Base-by-base conservation (phyloP, 2,888 invertebrate species). In the Epirrhoe alternata region DNA sequence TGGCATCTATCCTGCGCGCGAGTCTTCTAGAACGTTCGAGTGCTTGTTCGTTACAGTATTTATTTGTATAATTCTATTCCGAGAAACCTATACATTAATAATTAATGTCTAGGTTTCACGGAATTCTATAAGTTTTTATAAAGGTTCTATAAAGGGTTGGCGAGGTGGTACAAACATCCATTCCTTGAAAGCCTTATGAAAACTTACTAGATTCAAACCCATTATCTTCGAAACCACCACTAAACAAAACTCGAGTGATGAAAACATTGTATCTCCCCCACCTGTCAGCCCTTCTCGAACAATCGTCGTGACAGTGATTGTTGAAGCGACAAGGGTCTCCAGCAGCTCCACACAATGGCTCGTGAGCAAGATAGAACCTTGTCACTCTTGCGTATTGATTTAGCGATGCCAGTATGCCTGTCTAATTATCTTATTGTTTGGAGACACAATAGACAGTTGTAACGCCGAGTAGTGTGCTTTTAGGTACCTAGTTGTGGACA, bases 381-480 rank as follows among this genome's bases (percentile, higher is more conserved):
- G 33, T 54, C 61, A 33, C 35, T 35, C 31, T 53, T 24, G 47
- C 16, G 33, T 33, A 61, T 61, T 35, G 54, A 61, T 61, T 61
- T 31, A 53, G 31, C 35, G 35, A 24, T 45, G 33, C 17, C 24
- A 38, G 45, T 53, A 58, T 35, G 51, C 53, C n/a, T 33, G 53
- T 45, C 42, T 60, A 61, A 61, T 47, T 52, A 61, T 45, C 17
- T 24, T 60, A 61, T 61, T 61, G 61, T 61, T 61, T 61, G 17
- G 30, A 16, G 7, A 33, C 33, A 61, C 52, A 60, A 60, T 52
- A 49, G 45, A 45, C 16, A 14, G 47, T 47, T 47, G 47, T 14
- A 47, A 47, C 12, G 16, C 12, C 4, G 35, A 42, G 12, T 42
- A 12, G 38, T 42, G 38, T 10, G 12, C 38, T 10, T 35, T 12